Conservation (phyloP, 1,140 invertebrate genomes). For the silkworm (Bombyx mori) region DNA sequence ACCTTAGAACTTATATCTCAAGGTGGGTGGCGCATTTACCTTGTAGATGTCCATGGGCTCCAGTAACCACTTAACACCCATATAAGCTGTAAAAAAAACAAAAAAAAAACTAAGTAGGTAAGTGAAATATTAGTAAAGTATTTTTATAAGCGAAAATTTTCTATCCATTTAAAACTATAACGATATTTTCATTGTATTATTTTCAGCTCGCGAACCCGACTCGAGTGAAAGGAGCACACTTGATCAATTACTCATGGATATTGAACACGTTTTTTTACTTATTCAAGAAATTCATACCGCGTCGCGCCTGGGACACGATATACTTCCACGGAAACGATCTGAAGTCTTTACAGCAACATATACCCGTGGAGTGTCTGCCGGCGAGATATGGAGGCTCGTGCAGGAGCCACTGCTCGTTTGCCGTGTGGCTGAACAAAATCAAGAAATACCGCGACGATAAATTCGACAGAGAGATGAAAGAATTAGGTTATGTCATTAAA, state of each 20-base stretch:
- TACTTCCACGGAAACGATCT: conserved; percentile 82
- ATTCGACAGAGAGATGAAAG: conserved; percentile 57
- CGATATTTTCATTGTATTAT: conserved; percentile 5
- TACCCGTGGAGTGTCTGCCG: conserved; percentile 77
- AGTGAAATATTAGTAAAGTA: no score
- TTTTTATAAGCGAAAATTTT: not conserved
- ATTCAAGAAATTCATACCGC: conserved; percentile 83
- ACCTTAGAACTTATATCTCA: no score
- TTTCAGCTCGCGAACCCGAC: conserved; percentile 76
- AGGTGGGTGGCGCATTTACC: no score
- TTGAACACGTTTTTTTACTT: conserved; percentile 83
- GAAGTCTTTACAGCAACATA: conserved; percentile 74
- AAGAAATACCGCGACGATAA: conserved; percentile 50
- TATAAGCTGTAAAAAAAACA: no score
- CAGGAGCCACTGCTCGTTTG: conserved; percentile 18
- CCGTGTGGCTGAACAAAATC: conserved; percentile 44
- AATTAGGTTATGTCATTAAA: conserved; percentile 48
- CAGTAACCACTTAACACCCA: no score
- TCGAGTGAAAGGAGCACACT: conserved; percentile 80
- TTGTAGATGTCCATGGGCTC: no score
- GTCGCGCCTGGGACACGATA: conserved; percentile 74
- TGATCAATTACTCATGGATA: conserved; percentile 84
- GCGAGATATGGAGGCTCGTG: conserved; percentile 78
- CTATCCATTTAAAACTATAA: not conserved
- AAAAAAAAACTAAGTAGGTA: no score